phyloP scores from a whole-genome alignment of 2,888 invertebrate genomes.

The Lathronympha strigana region DNA sequence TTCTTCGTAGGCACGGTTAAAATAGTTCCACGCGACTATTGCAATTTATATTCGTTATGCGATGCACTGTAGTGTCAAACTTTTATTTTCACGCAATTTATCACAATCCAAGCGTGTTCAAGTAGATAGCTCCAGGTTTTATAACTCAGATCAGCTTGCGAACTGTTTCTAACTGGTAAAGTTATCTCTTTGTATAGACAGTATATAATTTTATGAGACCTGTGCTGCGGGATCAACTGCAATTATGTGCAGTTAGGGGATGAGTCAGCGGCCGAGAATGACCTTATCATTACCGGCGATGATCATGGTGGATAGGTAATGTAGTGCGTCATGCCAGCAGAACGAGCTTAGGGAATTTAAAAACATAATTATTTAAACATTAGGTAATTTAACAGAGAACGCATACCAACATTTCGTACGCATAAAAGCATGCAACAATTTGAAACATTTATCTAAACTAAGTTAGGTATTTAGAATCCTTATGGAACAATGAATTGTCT shows the following conservation, averaged over 20 bases:
- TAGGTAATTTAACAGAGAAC: constrained; percentile 19
- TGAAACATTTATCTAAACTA: background rate
- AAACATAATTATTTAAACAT: constrained; percentile 5
- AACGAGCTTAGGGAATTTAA: constrained; percentile 24
- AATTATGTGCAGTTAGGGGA: constrained; percentile 33
- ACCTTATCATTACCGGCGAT: constrained; percentile 39
- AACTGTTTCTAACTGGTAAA: constrained; percentile 11
- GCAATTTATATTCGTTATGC: constrained; percentile 26
- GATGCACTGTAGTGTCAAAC: constrained; percentile 10
- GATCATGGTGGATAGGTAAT: constrained; percentile 15
- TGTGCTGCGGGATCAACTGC: constrained; percentile 21
- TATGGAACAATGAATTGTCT: background rate
- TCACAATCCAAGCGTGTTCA: constrained; percentile 10
- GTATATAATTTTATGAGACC: constrained; percentile 22
- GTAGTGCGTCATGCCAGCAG: constrained; percentile 37
- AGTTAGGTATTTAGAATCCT: background rate
- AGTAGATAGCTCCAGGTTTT: constrained; percentile 12
- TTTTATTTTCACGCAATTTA: constrained; percentile 24
- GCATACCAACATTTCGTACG: background rate
- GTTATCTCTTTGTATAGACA: constrained; percentile 20
- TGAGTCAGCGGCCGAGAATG: constrained; percentile 35
- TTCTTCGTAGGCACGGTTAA: constrained; percentile 48
- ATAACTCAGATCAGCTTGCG: constrained; percentile 11
- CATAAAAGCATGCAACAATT: background rate
- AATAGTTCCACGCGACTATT: constrained; percentile 21